A percentile compares a stretch with the other conserved stretches of the same genome.
These are phyloP conservation scores for Andrena cerasifolii DNA, from an alignment of 1,140 invertebrate species.

Conservation along the genomic window DNA sequence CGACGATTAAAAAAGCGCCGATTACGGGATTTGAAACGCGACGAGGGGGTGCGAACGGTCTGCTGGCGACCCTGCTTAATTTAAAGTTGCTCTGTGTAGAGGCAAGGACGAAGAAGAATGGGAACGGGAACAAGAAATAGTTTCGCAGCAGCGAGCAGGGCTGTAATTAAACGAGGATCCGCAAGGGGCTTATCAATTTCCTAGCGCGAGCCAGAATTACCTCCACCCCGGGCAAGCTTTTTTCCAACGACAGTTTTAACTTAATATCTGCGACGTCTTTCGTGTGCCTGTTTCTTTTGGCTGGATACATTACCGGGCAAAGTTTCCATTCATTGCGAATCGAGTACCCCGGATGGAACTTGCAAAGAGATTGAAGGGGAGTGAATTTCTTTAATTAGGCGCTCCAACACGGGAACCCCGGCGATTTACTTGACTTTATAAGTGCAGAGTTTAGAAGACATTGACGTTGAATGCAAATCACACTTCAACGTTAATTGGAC, in stretches of 20 bases:
- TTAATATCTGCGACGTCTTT: slow-evolving; percentile 16
- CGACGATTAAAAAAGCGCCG: not conserved
- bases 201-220: slow-evolving; percentile 11
- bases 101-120: too few species aligned
- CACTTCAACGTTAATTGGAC: too few species aligned
- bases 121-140: not conserved
- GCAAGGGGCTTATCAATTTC: slow-evolving; percentile 43
- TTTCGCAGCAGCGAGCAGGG: not conserved
- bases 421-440: too few species aligned
- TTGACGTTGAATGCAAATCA: too few species aligned
- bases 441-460: too few species aligned
- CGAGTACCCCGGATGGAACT: too few species aligned
- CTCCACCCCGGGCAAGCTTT: not conserved
- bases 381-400: too few species aligned
- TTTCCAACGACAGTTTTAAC: slow-evolving; percentile 4
- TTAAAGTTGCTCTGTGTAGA: slow-evolving; percentile 1
- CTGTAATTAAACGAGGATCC: slow-evolving; percentile 34
- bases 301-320: not conserved
- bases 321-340: not conserved
- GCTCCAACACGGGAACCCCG: too few species aligned
- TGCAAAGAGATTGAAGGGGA: too few species aligned
- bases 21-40: not conserved
- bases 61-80: slow-evolving; percentile 24
- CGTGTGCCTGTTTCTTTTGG: not conserved
- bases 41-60: not conserved